Conservation (phyloP, 2,888 invertebrate species). For the Xestia sexstrigata region DNA sequence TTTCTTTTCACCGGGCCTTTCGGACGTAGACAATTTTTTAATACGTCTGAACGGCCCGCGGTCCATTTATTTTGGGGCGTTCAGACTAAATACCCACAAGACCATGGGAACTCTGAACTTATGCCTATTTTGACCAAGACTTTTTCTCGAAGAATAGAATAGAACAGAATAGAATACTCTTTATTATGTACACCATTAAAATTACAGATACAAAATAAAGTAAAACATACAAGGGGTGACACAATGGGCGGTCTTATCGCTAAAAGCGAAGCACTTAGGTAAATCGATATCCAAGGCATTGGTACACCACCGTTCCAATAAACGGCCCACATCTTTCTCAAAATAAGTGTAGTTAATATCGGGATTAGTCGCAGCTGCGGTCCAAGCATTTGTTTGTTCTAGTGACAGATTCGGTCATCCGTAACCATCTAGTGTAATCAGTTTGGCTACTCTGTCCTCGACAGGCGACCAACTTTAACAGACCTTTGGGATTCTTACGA, state of each 20-base stretch:
- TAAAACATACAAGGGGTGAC: too few species aligned
- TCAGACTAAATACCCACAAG: too few species aligned
- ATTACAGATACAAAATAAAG: too few species aligned
- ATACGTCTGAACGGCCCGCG: too few species aligned
- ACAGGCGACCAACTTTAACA: conserved; percentile 43
- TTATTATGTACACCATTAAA: too few species aligned
- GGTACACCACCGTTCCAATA: conserved; percentile 1
- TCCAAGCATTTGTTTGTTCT: conserved; percentile 64
- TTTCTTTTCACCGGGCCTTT: too few species aligned
- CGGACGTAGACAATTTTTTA: too few species aligned
- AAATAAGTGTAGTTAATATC: conserved; percentile 58
- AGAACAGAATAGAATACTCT: too few species aligned
- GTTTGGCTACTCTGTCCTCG: conserved; percentile 67
- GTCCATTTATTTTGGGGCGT: too few species aligned
- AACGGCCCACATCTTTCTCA: conserved; percentile 1
- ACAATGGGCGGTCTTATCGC: too few species aligned
- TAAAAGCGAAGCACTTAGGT: not conserved
- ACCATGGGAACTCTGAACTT: not conserved
- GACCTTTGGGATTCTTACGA: conserved; percentile 29
- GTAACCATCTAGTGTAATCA: conserved; percentile 70
- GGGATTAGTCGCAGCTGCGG: conserved; percentile 62
- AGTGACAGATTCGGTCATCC: conserved; percentile 71
- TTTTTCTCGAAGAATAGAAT: too few species aligned
- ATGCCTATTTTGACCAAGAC: not conserved
- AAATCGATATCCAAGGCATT: not conserved